These are phyloP conservation scores for Hyperoplus lanceolatus DNA, from an alignment of 2,797 vertebrate species.

Conservation along the genomic window DNA sequence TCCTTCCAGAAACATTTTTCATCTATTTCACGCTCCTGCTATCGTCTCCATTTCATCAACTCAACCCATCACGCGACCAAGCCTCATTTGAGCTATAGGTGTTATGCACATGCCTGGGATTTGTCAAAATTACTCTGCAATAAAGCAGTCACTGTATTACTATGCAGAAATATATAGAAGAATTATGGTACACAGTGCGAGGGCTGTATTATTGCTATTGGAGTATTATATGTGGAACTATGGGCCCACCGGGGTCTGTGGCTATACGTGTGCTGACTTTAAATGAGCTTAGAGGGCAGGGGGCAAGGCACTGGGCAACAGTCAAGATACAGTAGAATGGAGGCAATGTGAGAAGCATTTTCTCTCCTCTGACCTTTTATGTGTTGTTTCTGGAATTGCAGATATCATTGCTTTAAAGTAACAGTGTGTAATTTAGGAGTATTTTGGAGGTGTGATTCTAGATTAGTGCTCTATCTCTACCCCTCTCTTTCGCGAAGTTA, in stretches of 20 bases:
- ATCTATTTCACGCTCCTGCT: slow-evolving; percentile 30
- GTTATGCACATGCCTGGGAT: slow-evolving; percentile 50
- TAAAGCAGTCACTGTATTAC: slow-evolving; percentile 56
- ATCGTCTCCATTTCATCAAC: slow-evolving; percentile 17
- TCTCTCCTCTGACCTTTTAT: slow-evolving; percentile 40
- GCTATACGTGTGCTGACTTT: slow-evolving; percentile 50
- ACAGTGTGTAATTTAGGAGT: too few relatives aligned
- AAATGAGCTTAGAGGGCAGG: slow-evolving; percentile 56
- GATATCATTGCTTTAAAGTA: slow-evolving; percentile 14
- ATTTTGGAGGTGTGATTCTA: too few relatives aligned
- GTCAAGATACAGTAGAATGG: slow-evolving; percentile 46
- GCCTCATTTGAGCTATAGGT: slow-evolving; percentile 38
- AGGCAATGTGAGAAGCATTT: slow-evolving; percentile 36
- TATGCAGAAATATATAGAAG: slow-evolving; percentile 68
- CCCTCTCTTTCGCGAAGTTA: too few relatives aligned
- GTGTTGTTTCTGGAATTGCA: slow-evolving; percentile 34
- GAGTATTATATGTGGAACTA: slow-evolving; percentile 55
- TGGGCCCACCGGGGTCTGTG: slow-evolving; percentile 44
- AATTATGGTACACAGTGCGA: slow-evolving; percentile 36
- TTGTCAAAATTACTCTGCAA: slow-evolving; percentile 60
- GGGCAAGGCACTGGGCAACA: slow-evolving; percentile 62
- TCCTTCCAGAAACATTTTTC: not conserved
- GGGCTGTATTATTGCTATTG: slow-evolving; percentile 36
- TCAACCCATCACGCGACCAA: slow-evolving; percentile 36
- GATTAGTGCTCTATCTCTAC: too few relatives aligned